Evolutionary conservation across 2,797 vertebrate genomes (phyloP).

Genomic region (Podarcis lilfordi): DNA sequence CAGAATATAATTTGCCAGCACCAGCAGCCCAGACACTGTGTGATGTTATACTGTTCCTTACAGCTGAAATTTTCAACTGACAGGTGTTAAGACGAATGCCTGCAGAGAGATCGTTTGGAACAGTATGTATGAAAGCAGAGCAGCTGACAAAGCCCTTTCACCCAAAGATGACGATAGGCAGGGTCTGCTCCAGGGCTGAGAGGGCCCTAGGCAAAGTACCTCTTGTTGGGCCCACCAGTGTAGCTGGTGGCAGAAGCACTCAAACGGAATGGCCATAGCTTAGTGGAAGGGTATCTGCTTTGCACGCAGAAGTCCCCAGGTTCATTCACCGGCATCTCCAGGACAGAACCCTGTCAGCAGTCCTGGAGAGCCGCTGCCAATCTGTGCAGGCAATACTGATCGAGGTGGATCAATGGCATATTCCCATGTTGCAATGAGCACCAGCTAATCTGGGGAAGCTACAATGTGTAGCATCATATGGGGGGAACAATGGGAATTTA

Average conservation of each 20-base stretch:
- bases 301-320: no score
- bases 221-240: not conserved
- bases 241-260: not conserved
- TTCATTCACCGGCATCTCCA: no score
- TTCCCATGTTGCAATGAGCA: no score
- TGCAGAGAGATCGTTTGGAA: constrained; percentile 2
- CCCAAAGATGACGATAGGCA: not conserved
- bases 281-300: not conserved
- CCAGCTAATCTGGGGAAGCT: not conserved
- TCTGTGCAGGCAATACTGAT: no score
- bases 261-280: not conserved
- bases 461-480: not conserved
- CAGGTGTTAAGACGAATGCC: constrained; percentile 18
- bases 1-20: constrained; percentile 1
- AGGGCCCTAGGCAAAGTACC: not conserved
- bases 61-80: constrained; percentile 18
- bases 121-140: constrained; percentile 1
- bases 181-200: not conserved
- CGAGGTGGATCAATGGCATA: no score
- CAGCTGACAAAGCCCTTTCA: not conserved
- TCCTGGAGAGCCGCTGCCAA: no score
- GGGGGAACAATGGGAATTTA: not conserved
- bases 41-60: not conserved
- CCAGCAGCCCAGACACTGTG: not conserved
- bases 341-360: no score